Percentiles rank a stretch among this genome's conserved stretches.
These are phyloP conservation scores for Sialis lutaria DNA, from an alignment of 2,888 invertebrate genomes.

Conservation along the genomic window DNA sequence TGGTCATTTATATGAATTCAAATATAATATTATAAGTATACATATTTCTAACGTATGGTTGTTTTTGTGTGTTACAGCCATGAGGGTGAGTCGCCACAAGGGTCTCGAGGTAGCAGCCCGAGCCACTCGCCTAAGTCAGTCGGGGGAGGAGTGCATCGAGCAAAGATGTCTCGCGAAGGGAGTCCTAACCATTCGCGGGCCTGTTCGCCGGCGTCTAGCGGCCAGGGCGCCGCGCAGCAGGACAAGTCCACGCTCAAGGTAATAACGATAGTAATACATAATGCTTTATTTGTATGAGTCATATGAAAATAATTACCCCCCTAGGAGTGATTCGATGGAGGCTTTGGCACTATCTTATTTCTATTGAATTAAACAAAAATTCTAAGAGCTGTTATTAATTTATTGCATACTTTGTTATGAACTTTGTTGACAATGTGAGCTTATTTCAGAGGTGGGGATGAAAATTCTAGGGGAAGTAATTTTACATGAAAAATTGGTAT, in stretches of 20 bases:
- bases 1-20: too few species aligned
- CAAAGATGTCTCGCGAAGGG: neutral
- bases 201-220: constrained; percentile 13
- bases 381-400: too few species aligned
- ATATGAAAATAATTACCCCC: neutral
- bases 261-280: neutral
- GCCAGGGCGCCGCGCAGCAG: constrained; percentile 21
- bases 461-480: too few species aligned
- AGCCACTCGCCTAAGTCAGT: constrained; percentile 17
- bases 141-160: constrained; percentile 26
- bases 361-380: too few species aligned
- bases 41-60: too few species aligned
- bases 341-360: too few species aligned
- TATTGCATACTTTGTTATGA: too few species aligned
- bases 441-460: too few species aligned
- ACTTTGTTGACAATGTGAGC: too few species aligned
- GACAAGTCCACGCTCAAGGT: constrained; percentile 5
- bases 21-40: too few species aligned
- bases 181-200: constrained; percentile 10
- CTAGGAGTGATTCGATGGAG: too few species aligned
- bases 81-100: constrained; percentile 32
- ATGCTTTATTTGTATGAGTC: neutral
- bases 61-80: constrained; percentile 29
- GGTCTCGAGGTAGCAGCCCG: constrained; percentile 24
- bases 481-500: too few species aligned